Evolutionary conservation across 2,888 invertebrate species (phyloP), one percentile per base, ranked within the genome.

Genomic region (Latrodectus hesperus): DNA sequence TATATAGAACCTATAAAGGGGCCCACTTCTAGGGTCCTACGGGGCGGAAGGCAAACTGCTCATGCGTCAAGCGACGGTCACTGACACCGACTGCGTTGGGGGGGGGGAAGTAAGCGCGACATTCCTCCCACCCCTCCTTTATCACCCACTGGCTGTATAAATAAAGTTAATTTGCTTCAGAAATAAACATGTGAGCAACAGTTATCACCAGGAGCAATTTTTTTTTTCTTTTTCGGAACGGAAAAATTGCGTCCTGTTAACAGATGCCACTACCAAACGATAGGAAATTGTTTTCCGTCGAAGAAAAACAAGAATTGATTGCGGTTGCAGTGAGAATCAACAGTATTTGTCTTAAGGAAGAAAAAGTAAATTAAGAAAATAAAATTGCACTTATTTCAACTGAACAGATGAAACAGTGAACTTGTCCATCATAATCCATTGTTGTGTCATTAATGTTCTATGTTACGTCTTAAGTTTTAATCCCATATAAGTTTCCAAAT

Each of bases 21-120:
- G 79, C 78, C 85, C 79, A 12, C 52, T 55, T 55, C 26, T 11
- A 64, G 76, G 85, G 80, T 64, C 75, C 22, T 11, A 60, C 52
- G 38, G 72, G 65, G 71, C 60, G 64, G 76, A 64, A 76, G 72
- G 72, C 84, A 67, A 72, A 81, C 86, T 86, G 86, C 86, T 81
- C 86, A 86, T 86, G 86, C 86, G 86, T 86, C 86, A 75, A 84
- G 83, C 76, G 67, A 71, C 86, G 86, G 86, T 86, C 86, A 86
- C 75, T 86, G 86, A 86, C 86, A 86, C 86, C 76, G 81, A 51
- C 51, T 68, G 60, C 51, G 53, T 55, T 67, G 55, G 84, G 84
- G 49, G 60, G 75, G 17, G 60, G 71, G 73, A 17, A 22, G 73
- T 16, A 38, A 52, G 51, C 51, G 49, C 53, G 84, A 75, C 71